Evolutionary conservation across 2,797 vertebrate genomes (phyloP).

Genomic region (Sebastes matsubarae): DNA sequence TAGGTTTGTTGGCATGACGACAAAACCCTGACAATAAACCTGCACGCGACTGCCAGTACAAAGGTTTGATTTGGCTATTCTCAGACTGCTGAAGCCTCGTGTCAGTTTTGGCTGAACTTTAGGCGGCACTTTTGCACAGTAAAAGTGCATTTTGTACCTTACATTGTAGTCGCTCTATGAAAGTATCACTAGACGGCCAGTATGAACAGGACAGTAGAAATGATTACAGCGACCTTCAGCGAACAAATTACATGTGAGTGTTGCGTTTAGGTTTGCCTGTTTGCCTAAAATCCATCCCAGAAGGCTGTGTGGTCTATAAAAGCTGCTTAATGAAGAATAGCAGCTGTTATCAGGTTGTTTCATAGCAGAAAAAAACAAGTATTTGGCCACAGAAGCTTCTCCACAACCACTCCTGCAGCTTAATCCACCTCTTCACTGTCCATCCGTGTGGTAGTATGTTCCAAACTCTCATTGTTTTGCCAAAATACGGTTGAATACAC

Average conservation of each 20-base stretch:
- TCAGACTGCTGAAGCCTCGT: neutral
- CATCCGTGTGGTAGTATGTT: neutral
- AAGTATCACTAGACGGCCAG: neutral
- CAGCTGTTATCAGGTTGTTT: slow-evolving; percentile 6
- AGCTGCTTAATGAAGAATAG: neutral
- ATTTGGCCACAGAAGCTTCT: neutral
- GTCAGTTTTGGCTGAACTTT: neutral
- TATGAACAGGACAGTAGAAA: neutral
- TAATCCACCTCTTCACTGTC: neutral
- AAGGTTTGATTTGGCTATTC: neutral
- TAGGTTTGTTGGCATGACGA: neutral
- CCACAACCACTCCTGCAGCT: neutral
- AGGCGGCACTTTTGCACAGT: neutral
- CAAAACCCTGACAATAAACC: neutral
- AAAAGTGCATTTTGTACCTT: neutral
- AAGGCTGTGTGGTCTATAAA: neutral
- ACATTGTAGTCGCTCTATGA: neutral
- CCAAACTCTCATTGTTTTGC: neutral
- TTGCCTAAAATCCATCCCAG: too few species aligned
- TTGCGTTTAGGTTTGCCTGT: neutral
- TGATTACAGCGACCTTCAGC: neutral
- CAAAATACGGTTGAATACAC: neutral
- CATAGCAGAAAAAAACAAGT: neutral
- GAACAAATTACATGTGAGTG: neutral
- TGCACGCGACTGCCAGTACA: neutral